phyloP scores from a whole-genome alignment of 2,797 vertebrate species.

The Miichthys miiuy region DNA sequence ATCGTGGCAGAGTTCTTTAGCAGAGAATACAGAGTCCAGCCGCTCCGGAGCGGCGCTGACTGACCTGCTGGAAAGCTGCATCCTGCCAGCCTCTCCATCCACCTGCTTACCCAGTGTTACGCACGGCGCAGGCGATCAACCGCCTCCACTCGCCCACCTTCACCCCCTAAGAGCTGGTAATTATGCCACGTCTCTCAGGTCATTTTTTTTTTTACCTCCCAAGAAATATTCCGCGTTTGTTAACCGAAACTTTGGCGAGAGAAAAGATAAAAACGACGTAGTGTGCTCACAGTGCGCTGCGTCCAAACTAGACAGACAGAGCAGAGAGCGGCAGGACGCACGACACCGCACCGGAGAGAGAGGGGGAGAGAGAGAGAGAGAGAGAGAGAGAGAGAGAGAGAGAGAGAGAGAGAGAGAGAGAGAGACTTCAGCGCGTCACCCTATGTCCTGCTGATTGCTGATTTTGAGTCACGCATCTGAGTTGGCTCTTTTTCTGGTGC shows the following conservation, averaged over 20 bases:
- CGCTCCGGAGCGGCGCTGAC: slow-evolving; percentile 36
- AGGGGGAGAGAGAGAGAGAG: slow-evolving; percentile 6
- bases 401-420: slow-evolving; percentile 1
- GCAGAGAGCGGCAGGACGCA: slow-evolving; percentile 23
- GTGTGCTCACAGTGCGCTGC: slow-evolving; percentile 46
- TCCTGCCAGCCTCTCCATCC: slow-evolving; percentile 66
- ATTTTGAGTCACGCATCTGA: slow-evolving; percentile 42
- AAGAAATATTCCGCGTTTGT: slow-evolving; percentile 16
- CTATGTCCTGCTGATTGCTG: slow-evolving; percentile 23
- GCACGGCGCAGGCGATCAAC: slow-evolving; percentile 41
- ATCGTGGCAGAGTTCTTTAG: slow-evolving; percentile 18
- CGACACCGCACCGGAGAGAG: slow-evolving; percentile 5
- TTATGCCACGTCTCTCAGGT: slow-evolving; percentile 22
- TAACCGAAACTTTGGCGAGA: slow-evolving; percentile 1
- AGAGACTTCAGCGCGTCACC: slow-evolving; percentile 36
- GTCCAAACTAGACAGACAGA: slow-evolving; percentile 6
- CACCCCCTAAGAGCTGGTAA: slow-evolving; percentile 7
- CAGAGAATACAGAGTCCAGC: slow-evolving; percentile 12
- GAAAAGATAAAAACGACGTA: not conserved
- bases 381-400: slow-evolving; percentile 11
- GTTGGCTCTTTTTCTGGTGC: not conserved
- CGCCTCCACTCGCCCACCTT: slow-evolving; percentile 13
- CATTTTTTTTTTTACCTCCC: slow-evolving; percentile 18
- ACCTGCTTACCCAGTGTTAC: slow-evolving; percentile 69
- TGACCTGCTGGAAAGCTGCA: slow-evolving; percentile 52